These are phyloP conservation scores for Aythya baeri DNA, from an alignment of 2,113 vertebrate species.

Conservation along the genomic window DNA sequence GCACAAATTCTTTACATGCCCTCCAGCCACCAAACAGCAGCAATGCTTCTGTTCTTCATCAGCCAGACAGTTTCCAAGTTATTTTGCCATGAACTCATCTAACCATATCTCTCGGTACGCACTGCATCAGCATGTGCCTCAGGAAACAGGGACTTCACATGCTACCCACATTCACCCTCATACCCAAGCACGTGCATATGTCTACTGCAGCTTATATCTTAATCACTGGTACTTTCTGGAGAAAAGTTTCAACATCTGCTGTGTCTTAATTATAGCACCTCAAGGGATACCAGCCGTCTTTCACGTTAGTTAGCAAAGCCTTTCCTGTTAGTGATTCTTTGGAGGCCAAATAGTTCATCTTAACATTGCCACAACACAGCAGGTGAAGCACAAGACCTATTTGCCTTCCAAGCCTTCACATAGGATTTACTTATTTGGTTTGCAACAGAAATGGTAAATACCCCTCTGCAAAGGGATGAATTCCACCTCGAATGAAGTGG, in stretches of 20 bases:
- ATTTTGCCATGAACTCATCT: neutral
- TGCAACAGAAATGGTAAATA: neutral
- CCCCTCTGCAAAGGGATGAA: neutral
- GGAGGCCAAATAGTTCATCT: neutral
- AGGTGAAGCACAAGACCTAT: neutral
- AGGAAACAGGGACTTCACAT: neutral
- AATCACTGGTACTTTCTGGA: conserved; percentile 7
- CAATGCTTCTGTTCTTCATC: neutral
- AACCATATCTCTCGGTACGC: neutral
- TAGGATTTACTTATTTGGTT: neutral
- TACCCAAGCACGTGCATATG: neutral
- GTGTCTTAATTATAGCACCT: conserved; percentile 50
- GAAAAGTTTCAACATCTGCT: conserved; percentile 51
- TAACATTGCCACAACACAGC: conserved; percentile 2
- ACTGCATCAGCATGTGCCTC: neutral
- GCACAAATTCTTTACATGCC: neutral
- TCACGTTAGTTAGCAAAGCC: conserved; percentile 43
- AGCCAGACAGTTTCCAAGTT: neutral
- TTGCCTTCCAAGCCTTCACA: neutral
- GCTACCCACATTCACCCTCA: neutral
- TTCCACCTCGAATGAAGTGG: neutral
- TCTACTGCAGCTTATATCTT: neutral
- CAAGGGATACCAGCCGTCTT: conserved; percentile 31
- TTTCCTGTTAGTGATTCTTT: conserved; percentile 17
- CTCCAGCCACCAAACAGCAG: neutral